Conservation (phyloP, 2,888 invertebrate genomes). For the Lamproptera curius region DNA sequence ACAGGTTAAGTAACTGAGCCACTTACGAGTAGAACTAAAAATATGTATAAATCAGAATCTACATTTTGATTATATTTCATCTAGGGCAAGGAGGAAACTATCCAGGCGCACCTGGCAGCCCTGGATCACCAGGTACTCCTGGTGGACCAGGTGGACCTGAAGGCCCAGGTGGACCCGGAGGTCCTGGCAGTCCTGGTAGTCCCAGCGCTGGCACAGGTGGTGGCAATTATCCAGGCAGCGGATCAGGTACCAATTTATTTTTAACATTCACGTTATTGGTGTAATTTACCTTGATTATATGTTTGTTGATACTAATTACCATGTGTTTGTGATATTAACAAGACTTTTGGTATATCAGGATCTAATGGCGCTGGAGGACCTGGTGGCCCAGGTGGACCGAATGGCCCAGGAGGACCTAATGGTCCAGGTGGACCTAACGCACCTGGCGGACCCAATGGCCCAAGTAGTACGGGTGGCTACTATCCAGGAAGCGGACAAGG, state of each 20-base stretch:
- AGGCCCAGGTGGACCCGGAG: conserved; percentile 27
- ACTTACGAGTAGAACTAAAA: too few relatives aligned
- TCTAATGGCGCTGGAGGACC: conserved; percentile 33
- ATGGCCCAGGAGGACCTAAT: conserved; percentile 28
- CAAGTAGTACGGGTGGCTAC: conserved; percentile 31
- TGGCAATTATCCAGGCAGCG: conserved; percentile 30
- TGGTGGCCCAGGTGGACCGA: conserved; percentile 32
- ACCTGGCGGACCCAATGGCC: conserved; percentile 37
- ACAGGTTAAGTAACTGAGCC: too few relatives aligned
- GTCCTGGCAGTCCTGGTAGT: conserved; percentile 30
- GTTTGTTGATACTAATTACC: too few relatives aligned
- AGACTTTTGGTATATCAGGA: conserved; percentile 22
- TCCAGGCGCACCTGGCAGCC: conserved; percentile 25
- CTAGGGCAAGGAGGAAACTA: conserved; percentile 25
- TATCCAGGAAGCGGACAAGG: conserved; percentile 29
- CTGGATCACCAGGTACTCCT: conserved; percentile 33
- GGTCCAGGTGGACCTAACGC: conserved; percentile 27
- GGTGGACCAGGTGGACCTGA: conserved; percentile 18
- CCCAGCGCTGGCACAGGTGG: conserved; percentile 23
- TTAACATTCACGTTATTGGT: conserved; percentile 1
- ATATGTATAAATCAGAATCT: too few relatives aligned
- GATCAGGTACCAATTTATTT: conserved; percentile 21
- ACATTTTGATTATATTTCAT: too few relatives aligned
- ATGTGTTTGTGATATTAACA: conserved; percentile 15
- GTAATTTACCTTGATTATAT: too few relatives aligned